phyloP scores from a whole-genome alignment of 2,888 invertebrate genomes.

The Cistogaster globosa region DNA sequence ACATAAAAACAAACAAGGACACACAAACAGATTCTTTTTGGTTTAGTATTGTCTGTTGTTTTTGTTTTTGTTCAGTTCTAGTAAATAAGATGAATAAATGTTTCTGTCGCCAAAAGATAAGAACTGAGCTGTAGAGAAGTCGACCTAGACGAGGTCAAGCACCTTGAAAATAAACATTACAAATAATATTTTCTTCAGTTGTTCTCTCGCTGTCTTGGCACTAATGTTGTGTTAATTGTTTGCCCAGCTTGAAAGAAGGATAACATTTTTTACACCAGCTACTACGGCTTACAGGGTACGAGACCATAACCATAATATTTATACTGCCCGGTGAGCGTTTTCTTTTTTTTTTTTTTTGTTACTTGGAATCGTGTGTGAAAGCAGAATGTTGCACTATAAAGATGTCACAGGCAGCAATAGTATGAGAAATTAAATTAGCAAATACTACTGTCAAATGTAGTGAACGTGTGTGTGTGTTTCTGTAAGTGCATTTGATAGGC shows the following conservation, averaged over 20 bases:
- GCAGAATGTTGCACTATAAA: neutral
- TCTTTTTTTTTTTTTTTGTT: neutral
- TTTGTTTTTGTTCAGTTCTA: slow-evolving; percentile 15
- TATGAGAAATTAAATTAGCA: slow-evolving; percentile 19
- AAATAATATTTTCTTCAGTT: slow-evolving; percentile 11
- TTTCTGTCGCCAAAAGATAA: slow-evolving; percentile 39
- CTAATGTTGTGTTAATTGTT: slow-evolving; percentile 50
- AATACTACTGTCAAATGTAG: slow-evolving; percentile 17
- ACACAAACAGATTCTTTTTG: neutral
- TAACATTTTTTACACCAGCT: neutral
- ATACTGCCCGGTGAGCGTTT: neutral
- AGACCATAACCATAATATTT: slow-evolving; percentile 7
- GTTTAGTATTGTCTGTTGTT: slow-evolving; percentile 10
- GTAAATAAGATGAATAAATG: slow-evolving; percentile 36
- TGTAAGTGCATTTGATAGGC: neutral
- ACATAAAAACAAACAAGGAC: slow-evolving; percentile 47
- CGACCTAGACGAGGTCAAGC: slow-evolving; percentile 63
- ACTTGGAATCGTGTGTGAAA: neutral
- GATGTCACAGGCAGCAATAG: too few relatives aligned
- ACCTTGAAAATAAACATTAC: slow-evolving; percentile 46
- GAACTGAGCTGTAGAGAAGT: neutral
- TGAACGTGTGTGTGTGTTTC: neutral
- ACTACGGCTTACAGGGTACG: neutral
- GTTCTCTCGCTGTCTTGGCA: neutral
- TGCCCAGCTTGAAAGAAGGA: neutral